Conservation (phyloP, 2,797 vertebrate genomes). For the Carcharodon carcharias region DNA sequence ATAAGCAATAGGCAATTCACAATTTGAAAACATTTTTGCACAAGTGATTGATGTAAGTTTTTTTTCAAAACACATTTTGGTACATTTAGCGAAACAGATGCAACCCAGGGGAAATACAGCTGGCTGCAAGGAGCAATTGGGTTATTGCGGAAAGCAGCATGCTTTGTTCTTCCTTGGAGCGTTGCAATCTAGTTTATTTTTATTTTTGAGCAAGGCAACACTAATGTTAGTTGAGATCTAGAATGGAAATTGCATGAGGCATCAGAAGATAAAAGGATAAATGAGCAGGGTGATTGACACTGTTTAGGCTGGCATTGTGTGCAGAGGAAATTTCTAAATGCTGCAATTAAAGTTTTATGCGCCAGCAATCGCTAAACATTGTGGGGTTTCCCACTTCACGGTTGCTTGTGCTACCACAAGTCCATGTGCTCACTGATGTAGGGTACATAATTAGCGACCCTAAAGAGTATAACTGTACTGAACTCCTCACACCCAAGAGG, state of each 20-base stretch:
- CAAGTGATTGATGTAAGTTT: background rate
- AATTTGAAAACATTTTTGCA: background rate
- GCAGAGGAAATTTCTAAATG: constrained; percentile 19
- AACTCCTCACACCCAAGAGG: background rate
- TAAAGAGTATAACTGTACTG: background rate
- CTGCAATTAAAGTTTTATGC: constrained; percentile 31
- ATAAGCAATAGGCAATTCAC: background rate
- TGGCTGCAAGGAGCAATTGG: background rate
- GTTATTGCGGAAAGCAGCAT: too few species aligned
- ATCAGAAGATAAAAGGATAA: background rate
- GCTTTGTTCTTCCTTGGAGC: background rate
- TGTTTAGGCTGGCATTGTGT: constrained; percentile 22
- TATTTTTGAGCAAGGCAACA: background rate
- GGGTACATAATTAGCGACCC: background rate
- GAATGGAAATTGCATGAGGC: background rate
- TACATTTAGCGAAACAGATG: background rate
- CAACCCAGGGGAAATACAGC: background rate
- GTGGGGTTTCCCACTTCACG: background rate
- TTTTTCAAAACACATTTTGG: background rate
- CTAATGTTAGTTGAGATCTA: background rate
- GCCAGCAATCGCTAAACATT: constrained; percentile 13
- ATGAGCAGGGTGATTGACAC: constrained; percentile 12
- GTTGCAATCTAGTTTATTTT: background rate
- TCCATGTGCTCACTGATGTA: background rate
- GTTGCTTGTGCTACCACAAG: background rate